A percentile compares a stretch with the other conserved stretches of the same genome.
Evolutionary conservation across 2,888 invertebrate genomes (phyloP).

Genomic region (Clitarchus hookeri): DNA sequence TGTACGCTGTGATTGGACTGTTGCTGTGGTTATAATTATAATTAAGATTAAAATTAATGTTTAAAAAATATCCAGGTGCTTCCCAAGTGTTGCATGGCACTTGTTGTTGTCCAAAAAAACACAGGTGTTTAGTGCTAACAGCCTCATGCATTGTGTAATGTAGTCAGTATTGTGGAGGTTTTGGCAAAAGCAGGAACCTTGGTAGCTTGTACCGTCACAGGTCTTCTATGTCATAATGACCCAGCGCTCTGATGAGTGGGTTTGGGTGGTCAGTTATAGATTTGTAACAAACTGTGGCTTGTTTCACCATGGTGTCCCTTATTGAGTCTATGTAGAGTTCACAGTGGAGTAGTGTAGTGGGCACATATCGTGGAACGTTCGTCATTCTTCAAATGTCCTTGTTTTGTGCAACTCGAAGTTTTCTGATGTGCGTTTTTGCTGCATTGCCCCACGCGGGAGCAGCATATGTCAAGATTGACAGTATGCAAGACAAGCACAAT

Average conservation of each 20-base stretch:
- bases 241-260: no score
- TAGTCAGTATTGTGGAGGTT: background rate
- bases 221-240: no score
- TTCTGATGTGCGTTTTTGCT: background rate
- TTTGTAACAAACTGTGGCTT: background rate
- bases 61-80: no score
- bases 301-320: background rate
- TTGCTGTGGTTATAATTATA: no score
- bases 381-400: background rate
- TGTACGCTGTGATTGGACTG: no score
- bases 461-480: background rate
- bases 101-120: no score
- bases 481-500: background rate
- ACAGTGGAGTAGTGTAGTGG: background rate
- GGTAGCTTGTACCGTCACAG: no score
- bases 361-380: background rate
- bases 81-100: no score
- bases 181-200: no score
- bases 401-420: background rate
- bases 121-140: no score
- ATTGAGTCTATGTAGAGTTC: background rate
- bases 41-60: no score
- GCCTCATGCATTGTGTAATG: no score
- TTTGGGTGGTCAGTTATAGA: background rate
- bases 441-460: background rate